Evolutionary conservation across 2,888 invertebrate genomes (phyloP), one percentile per base, ranked within the genome.

Genomic region (Heteropelma amictum): DNA sequence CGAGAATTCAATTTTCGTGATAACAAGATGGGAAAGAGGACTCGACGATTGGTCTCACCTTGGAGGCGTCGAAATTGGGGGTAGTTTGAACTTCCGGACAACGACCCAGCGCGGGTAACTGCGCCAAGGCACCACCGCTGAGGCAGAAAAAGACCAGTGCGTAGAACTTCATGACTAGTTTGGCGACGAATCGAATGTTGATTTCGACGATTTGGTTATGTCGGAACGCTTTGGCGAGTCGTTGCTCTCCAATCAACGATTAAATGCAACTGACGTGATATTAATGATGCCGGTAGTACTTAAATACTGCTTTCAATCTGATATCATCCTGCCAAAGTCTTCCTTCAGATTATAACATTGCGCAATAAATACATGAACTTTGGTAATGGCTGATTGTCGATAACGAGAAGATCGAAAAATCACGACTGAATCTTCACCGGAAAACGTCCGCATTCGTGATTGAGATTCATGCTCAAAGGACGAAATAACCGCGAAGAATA

Each of bases 31-130:
- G n/a, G n/a, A n/a, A n/a, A n/a, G n/a, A n/a, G n/a, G n/a, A 23
- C 17, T 51, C 0, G n/a, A 40, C 19, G 4, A 3, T 47, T 19
- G 33, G 23, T 40, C 23, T 89, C 88, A 93, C 93, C 90, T 89
- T 90, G 76, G 83, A 88, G 38, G 91, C 86, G 70, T 92, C 90
- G 80, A 94, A 94, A 77, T 91, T 89, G 0, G 90, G 83, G 88
- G 92, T 91, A 3, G 92, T 90, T 49, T 90, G 86, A 0, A 93
- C 90, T 21, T 91, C 88, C 0, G 93, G 93, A 80, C 94, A 94
- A 0, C 86, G 80, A n/a, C 93, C 93, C 0, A 92, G 89, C 78
- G 92, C 90, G 0, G 93, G 90, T 3, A 93, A 90, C 84, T 94
- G 94, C 0, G 91, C 88, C 7, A 73, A 10, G 45, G 65, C 72